A percentile compares a stretch with the other conserved stretches of the same genome.
These are phyloP conservation scores for Heliconius eleuchia DNA, from an alignment of 1,140 invertebrate species.

Conservation along the genomic window DNA sequence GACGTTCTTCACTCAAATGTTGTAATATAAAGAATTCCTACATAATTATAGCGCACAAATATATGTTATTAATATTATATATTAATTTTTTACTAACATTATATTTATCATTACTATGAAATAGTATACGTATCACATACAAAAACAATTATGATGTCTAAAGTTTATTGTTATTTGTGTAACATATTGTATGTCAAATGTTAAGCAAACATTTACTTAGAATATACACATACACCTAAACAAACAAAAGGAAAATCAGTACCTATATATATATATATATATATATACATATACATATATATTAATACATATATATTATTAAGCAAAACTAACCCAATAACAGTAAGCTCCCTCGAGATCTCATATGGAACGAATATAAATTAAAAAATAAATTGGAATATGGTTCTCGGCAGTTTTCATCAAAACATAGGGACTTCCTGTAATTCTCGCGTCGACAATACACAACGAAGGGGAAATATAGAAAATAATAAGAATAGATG, in stretches of 20 bases:
- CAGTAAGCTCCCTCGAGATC: background rate
- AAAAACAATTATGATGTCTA: background rate
- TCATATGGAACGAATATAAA: background rate
- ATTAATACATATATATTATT: background rate
- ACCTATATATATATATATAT: background rate
- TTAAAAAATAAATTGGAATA: constrained; percentile 11
- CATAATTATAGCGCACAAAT: too few relatives aligned
- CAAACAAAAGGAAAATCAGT: constrained; percentile 2
- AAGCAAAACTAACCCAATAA: background rate
- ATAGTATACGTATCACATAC: background rate
- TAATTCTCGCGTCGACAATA: constrained; percentile 3
- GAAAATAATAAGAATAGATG: constrained; percentile 3
- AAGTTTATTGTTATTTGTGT: background rate
- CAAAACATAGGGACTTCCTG: background rate
- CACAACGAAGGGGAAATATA: background rate
- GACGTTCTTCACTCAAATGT: too few relatives aligned
- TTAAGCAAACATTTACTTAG: background rate
- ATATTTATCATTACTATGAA: too few relatives aligned
- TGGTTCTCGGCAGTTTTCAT: constrained; percentile 1
- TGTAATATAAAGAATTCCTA: too few relatives aligned
- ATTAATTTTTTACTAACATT: too few relatives aligned
- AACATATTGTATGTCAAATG: background rate
- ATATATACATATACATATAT: too few relatives aligned
- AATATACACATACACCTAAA: constrained; percentile 6
- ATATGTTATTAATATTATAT: too few relatives aligned